Evolutionary conservation across 2,888 invertebrate genomes (phyloP).

Genomic region (Cataglyphis albicans): DNA sequence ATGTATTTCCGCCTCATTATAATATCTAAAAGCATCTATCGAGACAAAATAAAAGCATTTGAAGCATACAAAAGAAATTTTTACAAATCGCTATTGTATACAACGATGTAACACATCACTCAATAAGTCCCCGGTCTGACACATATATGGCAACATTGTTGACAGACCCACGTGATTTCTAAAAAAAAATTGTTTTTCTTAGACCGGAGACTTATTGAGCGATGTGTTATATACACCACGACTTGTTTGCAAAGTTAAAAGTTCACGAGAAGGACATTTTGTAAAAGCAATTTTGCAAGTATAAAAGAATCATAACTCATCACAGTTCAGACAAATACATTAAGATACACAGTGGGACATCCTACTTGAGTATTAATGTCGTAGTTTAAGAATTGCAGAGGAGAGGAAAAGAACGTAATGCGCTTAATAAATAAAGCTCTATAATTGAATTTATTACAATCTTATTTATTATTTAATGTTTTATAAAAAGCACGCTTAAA

Average conservation of each 20-base stretch:
- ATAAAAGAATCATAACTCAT: conserved; percentile 37
- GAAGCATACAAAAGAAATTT: conserved; percentile 7
- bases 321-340: conserved; percentile 25
- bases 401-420: not conserved
- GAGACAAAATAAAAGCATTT: not conserved
- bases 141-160: no score
- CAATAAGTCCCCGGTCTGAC: no score
- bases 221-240: not conserved
- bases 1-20: not conserved
- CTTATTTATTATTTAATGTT: not conserved
- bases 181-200: no score
- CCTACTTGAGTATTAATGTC: conserved; percentile 21
- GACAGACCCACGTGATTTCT: no score
- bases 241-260: conserved; percentile 27
- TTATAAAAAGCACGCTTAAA: not conserved
- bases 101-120: not conserved
- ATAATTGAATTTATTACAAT: conserved; percentile 11
- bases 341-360: not conserved
- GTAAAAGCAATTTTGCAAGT: conserved; percentile 19
- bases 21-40: not conserved
- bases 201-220: no score
- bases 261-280: conserved; percentile 22
- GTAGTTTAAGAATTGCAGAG: not conserved
- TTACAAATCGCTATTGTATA: conserved; percentile 19
- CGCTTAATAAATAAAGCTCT: not conserved